Conservation (phyloP, 2,797 vertebrate genomes). For the Epinephelus coioides region DNA sequence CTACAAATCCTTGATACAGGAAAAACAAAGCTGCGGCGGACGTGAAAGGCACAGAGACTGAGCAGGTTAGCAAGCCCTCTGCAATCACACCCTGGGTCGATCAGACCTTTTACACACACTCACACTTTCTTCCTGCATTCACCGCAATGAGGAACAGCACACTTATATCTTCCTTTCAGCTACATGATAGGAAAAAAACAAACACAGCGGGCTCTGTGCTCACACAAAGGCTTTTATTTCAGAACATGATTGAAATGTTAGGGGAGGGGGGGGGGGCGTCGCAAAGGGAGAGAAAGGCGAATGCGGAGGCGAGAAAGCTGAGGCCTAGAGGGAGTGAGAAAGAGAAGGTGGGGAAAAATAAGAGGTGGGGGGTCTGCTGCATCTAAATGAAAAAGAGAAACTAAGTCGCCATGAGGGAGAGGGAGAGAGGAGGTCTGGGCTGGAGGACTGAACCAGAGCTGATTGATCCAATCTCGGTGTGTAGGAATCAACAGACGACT, state of each 20-base stretch:
- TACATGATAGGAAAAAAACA: slow-evolving; percentile 23
- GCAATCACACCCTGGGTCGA: slow-evolving; percentile 57
- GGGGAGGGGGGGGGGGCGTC: not conserved
- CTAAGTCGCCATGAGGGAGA: slow-evolving; percentile 37
- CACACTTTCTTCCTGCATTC: slow-evolving; percentile 23
- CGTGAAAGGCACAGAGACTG: slow-evolving; percentile 65
- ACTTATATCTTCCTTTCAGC: slow-evolving; percentile 46
- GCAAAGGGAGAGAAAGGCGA: slow-evolving; percentile 38
- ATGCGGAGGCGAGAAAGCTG: slow-evolving; percentile 38
- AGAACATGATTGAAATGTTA: slow-evolving; percentile 68
- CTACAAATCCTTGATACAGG: slow-evolving; percentile 55
- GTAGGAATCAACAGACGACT: slow-evolving; percentile 64
- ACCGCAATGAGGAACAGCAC: slow-evolving; percentile 25
- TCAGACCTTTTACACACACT: slow-evolving; percentile 47
- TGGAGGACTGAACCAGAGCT: slow-evolving; percentile 48
- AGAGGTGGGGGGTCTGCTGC: slow-evolving; percentile 42
- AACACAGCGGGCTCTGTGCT: slow-evolving; percentile 39
- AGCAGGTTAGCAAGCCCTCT: slow-evolving; percentile 75
- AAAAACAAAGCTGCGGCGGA: slow-evolving; percentile 60
- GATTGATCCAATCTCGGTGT: slow-evolving; percentile 74
- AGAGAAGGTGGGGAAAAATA: slow-evolving; percentile 8
- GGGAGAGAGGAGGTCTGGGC: slow-evolving; percentile 34
- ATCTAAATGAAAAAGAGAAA: slow-evolving; percentile 64
- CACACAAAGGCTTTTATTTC: slow-evolving; percentile 57
- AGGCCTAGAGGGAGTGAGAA: slow-evolving; percentile 43